Base-by-base conservation (phyloP, 2,113 vertebrate species). In the Rhegmatorhina hoffmannsi region DNA sequence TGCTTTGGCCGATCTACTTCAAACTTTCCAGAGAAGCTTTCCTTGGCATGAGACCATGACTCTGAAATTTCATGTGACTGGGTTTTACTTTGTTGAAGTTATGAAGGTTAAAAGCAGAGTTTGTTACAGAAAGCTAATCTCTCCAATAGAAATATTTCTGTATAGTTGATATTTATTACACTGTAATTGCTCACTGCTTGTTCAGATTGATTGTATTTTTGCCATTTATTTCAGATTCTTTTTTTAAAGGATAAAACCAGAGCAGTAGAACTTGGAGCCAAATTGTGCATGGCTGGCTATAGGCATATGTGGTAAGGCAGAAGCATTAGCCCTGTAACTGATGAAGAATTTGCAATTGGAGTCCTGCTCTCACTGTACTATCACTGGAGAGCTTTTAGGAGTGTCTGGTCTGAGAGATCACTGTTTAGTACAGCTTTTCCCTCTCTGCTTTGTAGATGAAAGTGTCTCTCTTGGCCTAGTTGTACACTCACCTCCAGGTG, bases 1-100 rank as follows among this genome's bases (percentile, higher is more conserved):
- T 95, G 96, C 68, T 74, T 90, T 96, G 73, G 95, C 91, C 0
- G 36, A 89, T 95, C 89, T 97, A 87, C 92, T 83, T 96, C 92
- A 95, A 2, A 95, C 85, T 97, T 96, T 97, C 91, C 92, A 96
- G 84, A 90, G 70, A 79, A 95, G 92, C 95, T 97, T 95, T 97
- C 78, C 67, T 95, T 96, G 94, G 94, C 94, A 68, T 24, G 56
- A 90, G 64, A 88, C 75, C 59, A 74, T 3, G 15, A 36, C 83
- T 94, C 84, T 92, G 86, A 95, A 96, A 93, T 94, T 95, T 92
- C 86, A 82, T 90, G 90, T 93, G 86, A 56, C 83, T 84, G n/a
- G 23, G n/a, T 92, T 95, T 88, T 86, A 82, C 69, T 93, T 93
- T 82, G 90, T 86, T 95, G 69, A 94, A 92, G 49, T 94, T 95